Evolutionary conservation across 2,113 vertebrate species (phyloP).

Genomic region (Pelobates fuscus): DNA sequence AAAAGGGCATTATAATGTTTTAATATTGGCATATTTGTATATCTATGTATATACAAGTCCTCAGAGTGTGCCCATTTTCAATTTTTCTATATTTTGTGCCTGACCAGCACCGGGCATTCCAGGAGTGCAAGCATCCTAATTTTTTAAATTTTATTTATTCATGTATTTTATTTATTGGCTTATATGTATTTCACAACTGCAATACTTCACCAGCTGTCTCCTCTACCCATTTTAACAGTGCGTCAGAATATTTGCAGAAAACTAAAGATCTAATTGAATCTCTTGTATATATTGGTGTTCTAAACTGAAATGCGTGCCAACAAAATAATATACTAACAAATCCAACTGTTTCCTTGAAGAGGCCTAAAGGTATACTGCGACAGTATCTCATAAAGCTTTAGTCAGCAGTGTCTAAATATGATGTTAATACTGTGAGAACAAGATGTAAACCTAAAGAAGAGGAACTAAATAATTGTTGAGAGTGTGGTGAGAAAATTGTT

Average conservation of each 20-base stretch:
- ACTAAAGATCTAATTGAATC: neutral
- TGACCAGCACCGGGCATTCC: too few relatives aligned
- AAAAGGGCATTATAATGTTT: too few relatives aligned
- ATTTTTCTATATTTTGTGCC: too few relatives aligned
- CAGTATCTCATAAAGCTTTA: neutral
- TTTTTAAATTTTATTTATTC: too few relatives aligned
- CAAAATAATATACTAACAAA: neutral
- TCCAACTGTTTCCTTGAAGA: neutral
- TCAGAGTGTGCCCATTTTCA: too few relatives aligned
- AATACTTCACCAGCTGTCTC: too few relatives aligned
- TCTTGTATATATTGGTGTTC: neutral
- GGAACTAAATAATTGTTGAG: neutral
- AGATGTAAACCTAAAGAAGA: conserved; percentile 22
- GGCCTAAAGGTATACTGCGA: neutral
- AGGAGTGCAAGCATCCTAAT: too few relatives aligned
- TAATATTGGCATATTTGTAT: too few relatives aligned
- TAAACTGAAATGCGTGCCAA: neutral
- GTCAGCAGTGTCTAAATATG: conserved; percentile 15
- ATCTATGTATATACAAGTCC: too few relatives aligned
- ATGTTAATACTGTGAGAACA: conserved; percentile 32
- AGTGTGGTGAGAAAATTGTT: conserved; percentile 19
- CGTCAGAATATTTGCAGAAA: neutral
- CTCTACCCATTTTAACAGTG: too few relatives aligned
- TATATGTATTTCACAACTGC: too few relatives aligned
- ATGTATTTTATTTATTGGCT: too few relatives aligned